A percentile compares a stretch with the other conserved stretches of the same genome.
These are phyloP conservation scores for Chrysomela aeneicollis DNA, from an alignment of 2,888 invertebrate species.

Conservation along the genomic window DNA sequence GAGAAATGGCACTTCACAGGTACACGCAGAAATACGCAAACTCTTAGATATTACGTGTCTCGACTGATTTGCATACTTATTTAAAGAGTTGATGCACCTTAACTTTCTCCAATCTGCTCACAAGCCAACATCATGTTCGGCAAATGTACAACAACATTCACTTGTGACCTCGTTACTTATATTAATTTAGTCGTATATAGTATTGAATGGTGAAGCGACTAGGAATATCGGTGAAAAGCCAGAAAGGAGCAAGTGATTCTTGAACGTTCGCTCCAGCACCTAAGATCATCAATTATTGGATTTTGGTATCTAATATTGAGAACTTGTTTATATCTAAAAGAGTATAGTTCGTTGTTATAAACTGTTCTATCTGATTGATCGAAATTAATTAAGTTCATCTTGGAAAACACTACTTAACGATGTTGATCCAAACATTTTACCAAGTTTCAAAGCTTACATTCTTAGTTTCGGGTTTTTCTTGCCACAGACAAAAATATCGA, in stretches of 20 bases:
- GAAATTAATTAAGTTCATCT: too few species aligned
- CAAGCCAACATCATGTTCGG: constrained; percentile 16
- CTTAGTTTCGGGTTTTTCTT: too few species aligned
- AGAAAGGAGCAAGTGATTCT: background rate
- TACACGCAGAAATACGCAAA: background rate
- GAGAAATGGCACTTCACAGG: background rate
- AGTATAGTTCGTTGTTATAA: too few species aligned
- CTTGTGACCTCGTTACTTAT: constrained; percentile 13
- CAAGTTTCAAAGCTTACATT: too few species aligned
- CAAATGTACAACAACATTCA: constrained; percentile 14
- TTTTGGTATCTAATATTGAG: too few species aligned
- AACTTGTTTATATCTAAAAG: too few species aligned
- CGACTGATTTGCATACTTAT: constrained; percentile 18
- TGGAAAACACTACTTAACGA: too few species aligned
- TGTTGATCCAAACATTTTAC: too few species aligned
- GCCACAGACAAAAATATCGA: too few species aligned
- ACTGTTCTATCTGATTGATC: too few species aligned
- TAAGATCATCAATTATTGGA: too few species aligned
- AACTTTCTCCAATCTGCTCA: constrained; percentile 16
- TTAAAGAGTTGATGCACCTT: constrained; percentile 21
- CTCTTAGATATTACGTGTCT: background rate
- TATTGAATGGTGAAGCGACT: background rate
- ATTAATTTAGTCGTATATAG: constrained; percentile 4
- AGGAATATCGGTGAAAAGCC: background rate
- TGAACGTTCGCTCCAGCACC: too few species aligned